These are phyloP conservation scores for Crocodylus rhombifer DNA, from an alignment of 2,797 vertebrate species.

Conservation along the genomic window DNA sequence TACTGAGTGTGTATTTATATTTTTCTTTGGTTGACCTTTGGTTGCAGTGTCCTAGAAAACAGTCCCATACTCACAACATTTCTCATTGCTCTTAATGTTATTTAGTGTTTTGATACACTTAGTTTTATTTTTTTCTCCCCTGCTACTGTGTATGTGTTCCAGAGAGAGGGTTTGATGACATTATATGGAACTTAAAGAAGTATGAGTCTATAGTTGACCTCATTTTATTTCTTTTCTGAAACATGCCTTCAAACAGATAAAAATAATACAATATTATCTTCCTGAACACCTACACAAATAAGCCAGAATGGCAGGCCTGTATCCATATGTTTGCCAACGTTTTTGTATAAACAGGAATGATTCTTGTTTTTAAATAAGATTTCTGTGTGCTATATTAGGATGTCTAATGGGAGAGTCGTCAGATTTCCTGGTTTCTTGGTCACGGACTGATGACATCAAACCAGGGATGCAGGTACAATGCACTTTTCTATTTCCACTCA, in stretches of 20 bases:
- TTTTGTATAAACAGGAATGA: not conserved
- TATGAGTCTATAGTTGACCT: not conserved
- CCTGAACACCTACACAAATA: not conserved
- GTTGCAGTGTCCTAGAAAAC: slow-evolving; percentile 16
- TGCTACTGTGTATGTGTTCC: not conserved
- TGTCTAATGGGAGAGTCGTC: slow-evolving; percentile 19
- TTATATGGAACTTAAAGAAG: slow-evolving; percentile 18
- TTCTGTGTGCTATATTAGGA: slow-evolving; percentile 14
- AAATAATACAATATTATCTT: slow-evolving; percentile 17
- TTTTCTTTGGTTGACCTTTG: not conserved
- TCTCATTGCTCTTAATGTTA: slow-evolving; percentile 5
- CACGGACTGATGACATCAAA: slow-evolving; percentile 37
- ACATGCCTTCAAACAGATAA: not conserved
- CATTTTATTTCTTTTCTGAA: not conserved
- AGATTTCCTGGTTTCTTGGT: slow-evolving; percentile 57
- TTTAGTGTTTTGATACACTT: not conserved
- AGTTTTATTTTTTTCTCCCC: not conserved
- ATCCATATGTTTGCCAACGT: not conserved
- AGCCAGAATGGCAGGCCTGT: not conserved
- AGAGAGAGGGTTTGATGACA: not conserved
- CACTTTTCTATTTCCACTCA: not conserved
- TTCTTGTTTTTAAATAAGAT: not conserved
- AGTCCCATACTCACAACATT: not conserved
- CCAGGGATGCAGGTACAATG: slow-evolving; percentile 21
- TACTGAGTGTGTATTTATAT: slow-evolving; percentile 3